Percentiles rank a stretch among this genome's conserved stretches.
phyloP scores from a whole-genome alignment of 2,888 invertebrate genomes.

The Calliphora vomitoria region DNA sequence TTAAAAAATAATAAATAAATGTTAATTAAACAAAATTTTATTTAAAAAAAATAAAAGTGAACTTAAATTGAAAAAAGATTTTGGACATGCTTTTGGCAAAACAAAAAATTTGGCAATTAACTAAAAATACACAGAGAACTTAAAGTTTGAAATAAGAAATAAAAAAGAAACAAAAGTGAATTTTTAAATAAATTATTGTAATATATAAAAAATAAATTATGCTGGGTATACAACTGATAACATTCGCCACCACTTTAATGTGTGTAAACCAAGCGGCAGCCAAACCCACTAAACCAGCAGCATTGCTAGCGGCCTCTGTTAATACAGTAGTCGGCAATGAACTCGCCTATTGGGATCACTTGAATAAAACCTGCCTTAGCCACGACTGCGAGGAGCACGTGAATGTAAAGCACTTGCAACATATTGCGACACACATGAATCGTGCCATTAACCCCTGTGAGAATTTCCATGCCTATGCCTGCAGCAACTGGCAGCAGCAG shows the following conservation, averaged over 20 bases:
- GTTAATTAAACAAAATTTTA: neutral
- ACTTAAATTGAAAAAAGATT: neutral
- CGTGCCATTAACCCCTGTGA: conserved; percentile 77
- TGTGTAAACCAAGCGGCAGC: conserved; percentile 7
- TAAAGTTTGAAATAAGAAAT: conserved; percentile 7
- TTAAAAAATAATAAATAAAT: conserved; percentile 26
- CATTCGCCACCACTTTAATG: neutral
- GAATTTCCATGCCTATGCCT: conserved; percentile 79
- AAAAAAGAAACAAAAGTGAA: neutral
- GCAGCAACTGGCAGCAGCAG: conserved; percentile 77
- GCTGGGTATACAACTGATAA: neutral
- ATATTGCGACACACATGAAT: conserved; percentile 76
- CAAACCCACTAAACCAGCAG: conserved; percentile 17
- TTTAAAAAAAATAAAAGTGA: conserved; percentile 10
- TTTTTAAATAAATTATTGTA: no score
- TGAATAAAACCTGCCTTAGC: conserved; percentile 76
- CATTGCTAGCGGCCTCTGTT: neutral
- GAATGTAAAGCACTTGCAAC: conserved; percentile 76
- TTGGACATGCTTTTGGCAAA: conserved; percentile 57
- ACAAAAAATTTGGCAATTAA: conserved; percentile 51
- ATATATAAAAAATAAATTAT: conserved; percentile 21
- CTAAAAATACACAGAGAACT: conserved; percentile 54
- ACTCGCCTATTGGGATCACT: conserved; percentile 63
- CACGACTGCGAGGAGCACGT: conserved; percentile 75
- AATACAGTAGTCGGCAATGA: neutral